phyloP scores from a whole-genome alignment of 2,113 vertebrate genomes.

The Orientallactaga bullata region DNA sequence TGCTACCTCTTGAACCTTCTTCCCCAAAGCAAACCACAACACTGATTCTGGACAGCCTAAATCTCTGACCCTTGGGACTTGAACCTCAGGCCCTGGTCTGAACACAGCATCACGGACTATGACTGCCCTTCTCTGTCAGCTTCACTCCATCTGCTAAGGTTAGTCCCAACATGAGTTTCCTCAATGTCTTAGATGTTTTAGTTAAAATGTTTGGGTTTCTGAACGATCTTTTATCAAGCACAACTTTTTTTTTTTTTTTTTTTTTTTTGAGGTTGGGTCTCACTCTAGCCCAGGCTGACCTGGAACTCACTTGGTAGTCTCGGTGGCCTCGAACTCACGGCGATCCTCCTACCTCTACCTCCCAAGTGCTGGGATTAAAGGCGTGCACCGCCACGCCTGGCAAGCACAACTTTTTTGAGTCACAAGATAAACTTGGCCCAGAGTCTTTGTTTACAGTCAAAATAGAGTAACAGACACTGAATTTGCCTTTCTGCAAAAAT shows the following conservation, averaged over 20 bases:
- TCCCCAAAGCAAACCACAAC: neutral
- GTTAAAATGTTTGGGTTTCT: neutral
- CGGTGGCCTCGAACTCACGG: too few relatives aligned
- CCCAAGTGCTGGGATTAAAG: too few relatives aligned
- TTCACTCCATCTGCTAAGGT: neutral
- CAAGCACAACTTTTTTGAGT: constrained; percentile 23
- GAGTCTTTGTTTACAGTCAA: neutral
- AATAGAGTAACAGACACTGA: neutral
- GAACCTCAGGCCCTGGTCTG: neutral
- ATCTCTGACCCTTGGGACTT: neutral
- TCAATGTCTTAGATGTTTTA: neutral
- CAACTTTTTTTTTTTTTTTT: constrained; percentile 32
- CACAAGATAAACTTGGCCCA: neutral
- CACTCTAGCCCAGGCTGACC: too few relatives aligned
- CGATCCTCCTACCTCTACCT: too few relatives aligned
- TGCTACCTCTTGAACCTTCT: neutral
- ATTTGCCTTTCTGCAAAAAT: neutral
- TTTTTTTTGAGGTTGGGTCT: too few relatives aligned
- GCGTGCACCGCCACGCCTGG: too few relatives aligned
- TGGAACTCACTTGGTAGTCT: too few relatives aligned
- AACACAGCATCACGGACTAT: neutral
- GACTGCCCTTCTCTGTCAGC: neutral
- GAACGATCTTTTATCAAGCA: constrained; percentile 2
- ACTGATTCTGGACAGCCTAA: neutral
- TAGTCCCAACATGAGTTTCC: neutral